Evolutionary conservation across 2,797 vertebrate genomes (phyloP), one percentile per base, ranked within the genome.

Genomic region (Setipinna tenuifilis): DNA sequence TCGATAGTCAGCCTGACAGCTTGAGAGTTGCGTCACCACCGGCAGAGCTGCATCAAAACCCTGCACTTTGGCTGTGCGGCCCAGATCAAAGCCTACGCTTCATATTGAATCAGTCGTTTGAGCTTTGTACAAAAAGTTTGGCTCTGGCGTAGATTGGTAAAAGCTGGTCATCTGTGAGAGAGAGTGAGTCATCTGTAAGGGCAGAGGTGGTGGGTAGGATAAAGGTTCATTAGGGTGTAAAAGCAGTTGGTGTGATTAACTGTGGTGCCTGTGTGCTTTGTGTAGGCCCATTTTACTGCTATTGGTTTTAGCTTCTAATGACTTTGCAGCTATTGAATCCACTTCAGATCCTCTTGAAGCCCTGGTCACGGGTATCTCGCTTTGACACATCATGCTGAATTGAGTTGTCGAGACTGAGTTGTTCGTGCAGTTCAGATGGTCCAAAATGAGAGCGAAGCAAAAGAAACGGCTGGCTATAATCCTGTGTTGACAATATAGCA

Each of bases 11-110:
- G 71, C 71, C 71, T 21, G 71, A 44, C 71, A 78, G 28, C 12
- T 12, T 14, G 65, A 71, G 65, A 14, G 19, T 78, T 44, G 71
- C 71, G 44, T 78, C 71, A 44, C 71, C 19, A 41, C 31, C 71
- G 0, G 16, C 31, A 21, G 16, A 41, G 31, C 71, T 44, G 21
- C 71, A 78, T 78, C 71, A 78, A 78, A 71, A 41, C 71, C 71
- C 31, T 78, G 71, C 71, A 44, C 71, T 78, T 78, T 78, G 71
- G 89, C 83, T 87, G 83, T 84, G 85, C 88, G 83, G 88, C 87
- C 83, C 87, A 83, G 86, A 44, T 78, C 71, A 78, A 78, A 78
- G 71, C 71, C 14, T 35, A 2, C 9, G 19, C 71, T 78, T 78
- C 6, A 78, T 78, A 78, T 78, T 44, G 71, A 78, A 78, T 41